These are phyloP conservation scores for Hydrotaea cyrtoneurina DNA, from an alignment of 2,888 invertebrate species.

Conservation along the genomic window DNA sequence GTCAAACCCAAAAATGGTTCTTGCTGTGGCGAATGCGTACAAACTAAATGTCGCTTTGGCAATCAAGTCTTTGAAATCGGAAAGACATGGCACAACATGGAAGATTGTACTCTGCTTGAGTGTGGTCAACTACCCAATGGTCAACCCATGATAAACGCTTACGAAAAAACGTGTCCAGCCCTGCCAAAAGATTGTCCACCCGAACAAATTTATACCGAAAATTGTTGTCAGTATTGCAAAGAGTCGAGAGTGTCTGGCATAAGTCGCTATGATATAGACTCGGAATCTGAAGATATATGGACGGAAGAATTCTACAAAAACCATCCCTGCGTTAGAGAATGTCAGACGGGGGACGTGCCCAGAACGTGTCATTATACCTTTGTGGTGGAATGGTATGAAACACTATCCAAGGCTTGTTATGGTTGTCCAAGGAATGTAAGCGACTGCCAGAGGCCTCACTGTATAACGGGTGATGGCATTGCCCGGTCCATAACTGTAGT, in stretches of 20 bases:
- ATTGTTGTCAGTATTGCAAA: constrained; percentile 76
- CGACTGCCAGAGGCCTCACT: constrained; percentile 90
- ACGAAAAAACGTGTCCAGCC: constrained; percentile 76
- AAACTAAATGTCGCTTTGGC: constrained; percentile 77
- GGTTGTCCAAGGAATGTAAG: constrained; percentile 88
- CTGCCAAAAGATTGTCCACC: constrained; percentile 74
- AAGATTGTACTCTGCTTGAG: constrained; percentile 78
- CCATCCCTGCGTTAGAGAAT: constrained; percentile 84
- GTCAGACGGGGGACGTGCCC: constrained; percentile 81
- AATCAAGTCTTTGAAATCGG: constrained; percentile 76
- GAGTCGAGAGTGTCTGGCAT: neutral
- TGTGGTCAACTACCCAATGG: constrained; percentile 74
- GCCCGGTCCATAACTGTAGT: constrained; percentile 88
- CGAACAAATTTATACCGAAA: constrained; percentile 73
- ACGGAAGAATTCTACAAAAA: constrained; percentile 76
- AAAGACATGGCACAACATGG: constrained; percentile 78
- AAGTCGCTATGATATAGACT: neutral
- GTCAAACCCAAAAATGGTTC: constrained; percentile 72
- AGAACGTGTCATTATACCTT: constrained; percentile 85
- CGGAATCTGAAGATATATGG: constrained; percentile 71
- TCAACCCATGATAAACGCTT: constrained; percentile 76
- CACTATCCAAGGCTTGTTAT: constrained; percentile 94
- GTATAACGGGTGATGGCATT: constrained; percentile 91
- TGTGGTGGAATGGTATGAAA: constrained; percentile 88
- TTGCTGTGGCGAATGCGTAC: constrained; percentile 79